Conservation (phyloP, 2,797 vertebrate genomes). For the Carduelis carduelis region DNA sequence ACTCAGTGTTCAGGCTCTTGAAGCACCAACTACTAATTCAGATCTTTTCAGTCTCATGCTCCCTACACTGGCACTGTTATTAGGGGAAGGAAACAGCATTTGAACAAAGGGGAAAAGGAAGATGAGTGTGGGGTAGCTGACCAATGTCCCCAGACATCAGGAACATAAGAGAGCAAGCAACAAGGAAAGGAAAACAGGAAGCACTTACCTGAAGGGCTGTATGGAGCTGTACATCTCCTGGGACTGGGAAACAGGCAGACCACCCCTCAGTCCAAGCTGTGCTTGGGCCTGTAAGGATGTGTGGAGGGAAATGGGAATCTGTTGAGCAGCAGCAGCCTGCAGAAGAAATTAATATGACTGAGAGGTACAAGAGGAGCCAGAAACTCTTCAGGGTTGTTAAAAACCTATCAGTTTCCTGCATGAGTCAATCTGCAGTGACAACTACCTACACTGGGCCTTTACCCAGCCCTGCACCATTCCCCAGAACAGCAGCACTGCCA, state of each 20-base stretch:
- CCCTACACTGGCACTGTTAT: background rate
- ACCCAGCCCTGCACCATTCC: background rate
- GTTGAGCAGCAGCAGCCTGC: slow-evolving; percentile 93
- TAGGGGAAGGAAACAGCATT: background rate
- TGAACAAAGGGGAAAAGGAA: background rate
- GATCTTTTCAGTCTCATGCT: background rate
- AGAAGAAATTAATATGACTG: background rate
- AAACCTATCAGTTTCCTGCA: background rate
- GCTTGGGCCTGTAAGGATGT: slow-evolving; percentile 97
- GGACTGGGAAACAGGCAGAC: slow-evolving; percentile 95
- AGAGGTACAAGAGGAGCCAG: background rate
- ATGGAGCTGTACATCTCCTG: slow-evolving; percentile 98
- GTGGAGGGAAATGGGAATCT: slow-evolving; percentile 97
- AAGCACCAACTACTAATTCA: background rate
- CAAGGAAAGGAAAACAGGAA: background rate
- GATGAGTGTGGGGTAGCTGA: background rate
- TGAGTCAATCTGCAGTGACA: background rate
- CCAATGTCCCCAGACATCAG: background rate
- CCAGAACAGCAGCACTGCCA: background rate
- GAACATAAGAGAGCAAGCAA: background rate
- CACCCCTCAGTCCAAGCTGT: slow-evolving; percentile 92
- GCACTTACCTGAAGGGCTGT: slow-evolving; percentile 90
- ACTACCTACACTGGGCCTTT: background rate
- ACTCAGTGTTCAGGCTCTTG: background rate
- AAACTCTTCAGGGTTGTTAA: background rate